Percentiles rank a stretch among this genome's conserved stretches.
These are phyloP conservation scores for Drosophila erecta DNA, from an alignment of 1,140 invertebrate species.

Conservation along the genomic window DNA sequence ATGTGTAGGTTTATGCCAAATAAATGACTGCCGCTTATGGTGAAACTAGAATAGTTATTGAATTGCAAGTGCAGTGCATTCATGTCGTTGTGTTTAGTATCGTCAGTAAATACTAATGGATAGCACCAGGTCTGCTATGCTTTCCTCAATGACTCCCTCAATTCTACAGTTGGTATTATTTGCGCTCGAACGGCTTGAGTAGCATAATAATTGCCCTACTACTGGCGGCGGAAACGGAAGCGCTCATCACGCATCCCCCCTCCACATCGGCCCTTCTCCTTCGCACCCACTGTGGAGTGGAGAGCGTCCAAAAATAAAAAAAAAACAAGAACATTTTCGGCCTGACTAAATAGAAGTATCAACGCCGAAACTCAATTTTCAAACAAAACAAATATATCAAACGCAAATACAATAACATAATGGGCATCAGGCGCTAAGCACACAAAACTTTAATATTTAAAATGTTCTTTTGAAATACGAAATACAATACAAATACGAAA, in stretches of 20 bases:
- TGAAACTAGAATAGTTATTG: background rate
- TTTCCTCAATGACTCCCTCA: constrained; percentile 1
- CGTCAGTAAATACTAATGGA: background rate
- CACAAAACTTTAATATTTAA: constrained; percentile 67
- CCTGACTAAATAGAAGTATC: constrained; percentile 72
- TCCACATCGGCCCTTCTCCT: constrained; percentile 6
- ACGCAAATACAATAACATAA: constrained; percentile 36
- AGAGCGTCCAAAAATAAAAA: constrained; percentile 1
- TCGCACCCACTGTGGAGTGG: constrained; percentile 34
- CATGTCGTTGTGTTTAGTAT: no score
- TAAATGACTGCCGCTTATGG: no score
- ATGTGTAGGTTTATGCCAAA: no score
- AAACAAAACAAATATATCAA: constrained; percentile 54
- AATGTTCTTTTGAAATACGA: constrained; percentile 65
- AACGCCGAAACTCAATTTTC: constrained; percentile 74
- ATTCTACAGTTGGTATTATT: constrained; percentile 34
- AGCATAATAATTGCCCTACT: constrained; percentile 60
- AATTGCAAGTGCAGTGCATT: no score
- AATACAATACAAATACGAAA: constrained; percentile 7
- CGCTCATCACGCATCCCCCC: constrained; percentile 50
- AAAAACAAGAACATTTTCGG: constrained; percentile 19
- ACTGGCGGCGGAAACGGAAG: constrained; percentile 50
- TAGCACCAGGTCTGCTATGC: constrained; percentile 3
- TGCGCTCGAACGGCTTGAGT: constrained; percentile 58
- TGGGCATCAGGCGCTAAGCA: constrained; percentile 35